A percentile compares a stretch with the other conserved stretches of the same genome.
These are phyloP conservation scores for Drosophila pseudotakahashii DNA, from an alignment of 2,888 invertebrate species.

Conservation along the genomic window DNA sequence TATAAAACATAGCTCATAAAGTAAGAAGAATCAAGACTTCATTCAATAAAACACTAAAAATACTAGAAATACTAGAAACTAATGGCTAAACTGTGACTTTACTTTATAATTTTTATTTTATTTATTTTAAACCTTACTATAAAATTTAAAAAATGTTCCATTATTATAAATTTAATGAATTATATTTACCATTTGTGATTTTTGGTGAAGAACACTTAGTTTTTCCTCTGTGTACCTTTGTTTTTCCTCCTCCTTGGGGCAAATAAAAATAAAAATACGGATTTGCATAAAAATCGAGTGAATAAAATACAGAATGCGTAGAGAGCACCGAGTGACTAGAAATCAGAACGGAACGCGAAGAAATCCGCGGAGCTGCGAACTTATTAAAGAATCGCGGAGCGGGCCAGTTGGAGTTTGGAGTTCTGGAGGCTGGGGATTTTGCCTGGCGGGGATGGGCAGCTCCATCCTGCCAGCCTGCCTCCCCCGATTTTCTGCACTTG, in stretches of 20 bases:
- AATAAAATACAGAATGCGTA: conserved; percentile 64
- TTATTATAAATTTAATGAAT: too few relatives aligned
- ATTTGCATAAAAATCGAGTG: conserved; percentile 81
- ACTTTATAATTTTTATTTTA: too few relatives aligned
- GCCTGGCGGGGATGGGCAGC: conserved; percentile 13
- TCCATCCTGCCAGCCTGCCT: conserved; percentile 3
- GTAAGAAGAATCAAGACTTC: too few relatives aligned
- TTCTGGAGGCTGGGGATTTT: conserved; percentile 34
- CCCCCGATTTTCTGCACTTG: conserved; percentile 67
- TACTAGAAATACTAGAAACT: too few relatives aligned
- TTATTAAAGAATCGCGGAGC: conserved; percentile 68
- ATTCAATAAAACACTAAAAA: too few relatives aligned
- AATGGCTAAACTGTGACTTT: too few relatives aligned
- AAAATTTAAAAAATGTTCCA: too few relatives aligned
- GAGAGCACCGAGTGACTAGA: conserved; percentile 48
- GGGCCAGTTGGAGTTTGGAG: conserved; percentile 4
- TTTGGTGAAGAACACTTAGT: too few relatives aligned
- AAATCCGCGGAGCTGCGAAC: conserved; percentile 72
- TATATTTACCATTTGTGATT: too few relatives aligned
- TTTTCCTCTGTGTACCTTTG: conserved; percentile 13
- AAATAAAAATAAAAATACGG: conserved; percentile 64
- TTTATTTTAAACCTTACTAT: too few relatives aligned
- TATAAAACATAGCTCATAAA: too few relatives aligned
- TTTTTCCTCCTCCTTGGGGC: conserved; percentile 58
- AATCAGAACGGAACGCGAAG: conserved; percentile 55